Base-by-base conservation (phyloP, 2,888 invertebrate species). In the Aelia acuminata region DNA sequence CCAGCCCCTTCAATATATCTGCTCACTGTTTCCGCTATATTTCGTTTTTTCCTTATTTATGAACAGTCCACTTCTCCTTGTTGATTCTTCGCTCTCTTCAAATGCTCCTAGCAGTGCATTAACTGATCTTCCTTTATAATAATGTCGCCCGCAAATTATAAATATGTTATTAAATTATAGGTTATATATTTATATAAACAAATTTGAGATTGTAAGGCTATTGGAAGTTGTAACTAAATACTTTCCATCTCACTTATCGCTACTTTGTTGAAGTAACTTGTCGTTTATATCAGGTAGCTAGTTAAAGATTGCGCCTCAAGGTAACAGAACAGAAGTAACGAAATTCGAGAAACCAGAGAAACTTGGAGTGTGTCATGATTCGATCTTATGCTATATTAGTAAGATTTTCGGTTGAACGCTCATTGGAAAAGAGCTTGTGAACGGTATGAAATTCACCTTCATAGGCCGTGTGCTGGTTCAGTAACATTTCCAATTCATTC, bases 361-460 rank as follows among this genome's bases (percentile, higher is more conserved):
- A 63, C 63, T 13, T 11, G 31, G 31, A 63, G 63, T 63, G 31
- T 63, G 63, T 31, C 63, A 63, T 63, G 63, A 63, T 63, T 31
- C 63, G 63, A 63, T 80, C 80, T 35, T 80, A 80, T 80, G 80
- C 80, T 43, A 80, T 80, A 80, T 80, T 80, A 80, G 80, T 80
- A 43, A 80, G 39, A 80, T 80, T 80, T 39, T 80, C 80, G 80
- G 80, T 80, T 80, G 80, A 80, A 43, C n/a, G 80, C 22, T 39
- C 80, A 80, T 80, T 80, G 80, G 43, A 80, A 80, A 80, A 80
- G 80, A 43, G 39, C 80, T n/a, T 39, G 39, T 80, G 80, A 80
- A 80, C 80, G 80, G 80, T 80, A 80, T 80, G 80, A 80, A 80
- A 80, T 80, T 80, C 43, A 43, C 80, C 80, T 80, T 80, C 80